Base-by-base conservation (phyloP, 2,113 vertebrate genomes). In the Lepus americanus region DNA sequence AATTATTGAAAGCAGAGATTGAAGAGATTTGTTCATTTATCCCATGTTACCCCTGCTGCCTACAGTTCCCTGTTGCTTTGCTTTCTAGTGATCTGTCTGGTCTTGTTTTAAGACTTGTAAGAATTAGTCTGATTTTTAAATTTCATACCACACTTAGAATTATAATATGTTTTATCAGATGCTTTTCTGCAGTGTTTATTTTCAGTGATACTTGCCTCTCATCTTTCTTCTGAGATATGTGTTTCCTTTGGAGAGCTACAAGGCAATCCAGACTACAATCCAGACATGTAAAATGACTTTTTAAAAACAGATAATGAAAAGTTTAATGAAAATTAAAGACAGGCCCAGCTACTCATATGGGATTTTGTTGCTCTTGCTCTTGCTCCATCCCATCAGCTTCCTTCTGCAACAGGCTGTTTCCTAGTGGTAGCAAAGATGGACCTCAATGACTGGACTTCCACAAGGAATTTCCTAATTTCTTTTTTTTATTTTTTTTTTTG, bases 1-100 rank as follows among this genome's bases (percentile, higher is more conserved):
- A 96, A 95, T 96, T 95, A 96, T 96, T 17, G 29, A 96, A 97
- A 94, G 63, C 53, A 95, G 92, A 97, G 92, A 59, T 76, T 89
- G 81, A 96, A 77, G 63, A 92, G 59, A 94, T 97, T 97, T 95
- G 84, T 61, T 96, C 91, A 78, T 92, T 89, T 95, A 95, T 87
- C 78, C 76, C 17, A 13, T 87, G n/a, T 84, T 44, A 53, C 20
- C 19, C 76, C 74, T 84, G 49, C 90, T 90, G 95, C 63, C 25
- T 51, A 72, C 9, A 36, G 36, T 23, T 94, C 91, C 94, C 95
- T 61, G 89, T 79, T 79, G 95, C 53, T 95, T 96, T 96, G 77
- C 89, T 90, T 96, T 89, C 80, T 70, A 94, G 67, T 76, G 76
- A 95, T 92, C 39, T 96, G 59, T 96, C 69, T 96, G 63, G 55